These are phyloP conservation scores for Malurus alboscapulatus DNA, from an alignment of 2,113 vertebrate genomes.

Conservation along the genomic window DNA sequence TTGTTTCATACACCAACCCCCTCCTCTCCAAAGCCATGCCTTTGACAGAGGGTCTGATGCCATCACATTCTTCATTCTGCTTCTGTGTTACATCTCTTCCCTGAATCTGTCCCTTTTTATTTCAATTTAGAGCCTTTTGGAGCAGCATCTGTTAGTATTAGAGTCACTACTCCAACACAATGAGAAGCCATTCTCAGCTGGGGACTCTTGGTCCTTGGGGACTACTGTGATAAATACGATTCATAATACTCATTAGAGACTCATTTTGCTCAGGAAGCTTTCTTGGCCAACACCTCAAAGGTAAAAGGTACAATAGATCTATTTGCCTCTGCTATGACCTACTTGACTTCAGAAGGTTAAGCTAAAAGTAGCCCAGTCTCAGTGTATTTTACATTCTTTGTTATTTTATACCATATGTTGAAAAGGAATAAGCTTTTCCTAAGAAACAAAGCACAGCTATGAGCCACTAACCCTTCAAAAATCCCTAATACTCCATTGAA, in stretches of 20 bases:
- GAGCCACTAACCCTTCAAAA: conserved; percentile 61
- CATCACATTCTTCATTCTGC: conserved; percentile 20
- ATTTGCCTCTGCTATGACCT: conserved; percentile 50
- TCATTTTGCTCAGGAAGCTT: conserved; percentile 52
- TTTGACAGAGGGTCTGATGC: conserved; percentile 23
- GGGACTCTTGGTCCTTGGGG: conserved; percentile 43
- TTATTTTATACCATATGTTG: conserved; percentile 40
- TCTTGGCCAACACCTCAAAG: conserved; percentile 57
- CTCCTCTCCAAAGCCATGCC: conserved; percentile 11
- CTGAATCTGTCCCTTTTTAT: conserved; percentile 22
- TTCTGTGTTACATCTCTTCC: not conserved
- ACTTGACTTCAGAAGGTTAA: conserved; percentile 61
- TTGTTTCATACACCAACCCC: conserved; percentile 7
- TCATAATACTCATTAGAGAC: conserved; percentile 56
- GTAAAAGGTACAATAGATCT: conserved; percentile 49
- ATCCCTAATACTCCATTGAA: conserved; percentile 53
- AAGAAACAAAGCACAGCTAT: conserved; percentile 58
- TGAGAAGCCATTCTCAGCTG: conserved; percentile 60
- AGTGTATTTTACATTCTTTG: conserved; percentile 59
- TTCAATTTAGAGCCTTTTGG: conserved; percentile 41
- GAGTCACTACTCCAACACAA: conserved; percentile 53
- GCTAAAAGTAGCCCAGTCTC: conserved; percentile 56
- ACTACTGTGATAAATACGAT: conserved; percentile 51
- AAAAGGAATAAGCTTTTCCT: conserved; percentile 61
- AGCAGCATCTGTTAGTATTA: conserved; percentile 55